Base-by-base conservation (phyloP, 2,797 vertebrate genomes). In the Etheostoma nigrum region DNA sequence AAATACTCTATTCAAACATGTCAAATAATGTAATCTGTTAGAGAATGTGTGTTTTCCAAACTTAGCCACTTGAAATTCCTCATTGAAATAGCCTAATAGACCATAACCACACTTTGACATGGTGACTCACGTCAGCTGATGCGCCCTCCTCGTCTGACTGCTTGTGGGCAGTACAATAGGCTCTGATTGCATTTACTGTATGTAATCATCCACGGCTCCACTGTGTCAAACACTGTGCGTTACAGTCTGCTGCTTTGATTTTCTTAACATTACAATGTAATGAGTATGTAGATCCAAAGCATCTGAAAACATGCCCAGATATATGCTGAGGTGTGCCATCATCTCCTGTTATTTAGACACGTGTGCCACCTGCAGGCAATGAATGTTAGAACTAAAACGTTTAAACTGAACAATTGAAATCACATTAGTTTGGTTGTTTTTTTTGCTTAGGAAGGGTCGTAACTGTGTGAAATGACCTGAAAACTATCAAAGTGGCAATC, bases 161-260 rank as follows among this genome's bases (percentile, higher is more conserved):
- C 70, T 74, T 73, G 82, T 88, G 86, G 85, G 87, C 85, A 78
- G 82, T 69, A 85, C 86, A 88, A 85, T 81, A 54, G 72, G 70
- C 65, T 74, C 67, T 82, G 83, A 90, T 84, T 91, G 84, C 80
- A 55, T 73, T 64, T 40, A 52, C 14, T 40, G 63, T 18, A 14
- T 65, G 80, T 18, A 79, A 76, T 81, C 81, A 79, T 13, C 78
- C 58, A 4, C 78, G 44, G 64, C 65, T 44, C 15, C n/a, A 52
- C 52, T 36, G 66, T 73, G 74, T 42, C 33, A 6, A 68, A 48
- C 81, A 74, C 72, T 73, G 79, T 33, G 60, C 78, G 47, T 80
- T 67, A 55, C 58, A 59, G 66, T 54, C 68, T 27, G 16, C 63
- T 67, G 57, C 36, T 74, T 52, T 47, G 55, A 48, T 75, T 76